A percentile compares a stretch with the other conserved stretches of the same genome.
Evolutionary conservation across 2,888 invertebrate species (phyloP).

Genomic region (Achlya flavicornis): DNA sequence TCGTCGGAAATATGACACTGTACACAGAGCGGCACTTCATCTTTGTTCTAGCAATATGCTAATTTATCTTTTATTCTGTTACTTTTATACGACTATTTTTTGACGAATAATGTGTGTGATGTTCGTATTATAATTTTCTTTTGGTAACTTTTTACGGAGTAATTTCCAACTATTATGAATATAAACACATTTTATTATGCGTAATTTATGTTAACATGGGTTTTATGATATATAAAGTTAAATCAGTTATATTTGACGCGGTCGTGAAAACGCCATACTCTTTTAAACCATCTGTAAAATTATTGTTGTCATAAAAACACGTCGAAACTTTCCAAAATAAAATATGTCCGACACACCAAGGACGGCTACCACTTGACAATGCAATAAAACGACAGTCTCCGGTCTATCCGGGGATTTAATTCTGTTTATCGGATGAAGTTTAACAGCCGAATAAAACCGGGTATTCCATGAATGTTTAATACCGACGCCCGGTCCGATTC

Average conservation of each 20-base stretch:
- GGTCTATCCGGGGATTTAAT: constrained; percentile 11
- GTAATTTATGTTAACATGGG: too few species aligned
- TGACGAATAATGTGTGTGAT: background rate
- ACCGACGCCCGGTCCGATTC: background rate
- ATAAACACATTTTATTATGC: too few species aligned
- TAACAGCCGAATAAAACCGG: constrained; percentile 11
- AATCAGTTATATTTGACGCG: too few species aligned
- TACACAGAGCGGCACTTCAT: background rate
- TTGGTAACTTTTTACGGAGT: too few species aligned
- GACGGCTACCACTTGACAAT: background rate
- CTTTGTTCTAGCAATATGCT: background rate
- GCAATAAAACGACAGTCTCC: constrained; percentile 9
- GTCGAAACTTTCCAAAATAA: constrained; percentile 1
- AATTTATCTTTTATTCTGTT: background rate
- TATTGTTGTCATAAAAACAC: background rate
- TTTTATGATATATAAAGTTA: too few species aligned
- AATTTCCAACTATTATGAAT: too few species aligned
- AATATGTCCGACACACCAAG: constrained; percentile 1
- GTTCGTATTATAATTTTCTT: background rate
- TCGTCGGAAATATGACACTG: background rate
- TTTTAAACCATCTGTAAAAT: background rate
- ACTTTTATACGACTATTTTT: background rate
- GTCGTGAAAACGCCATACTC: background rate
- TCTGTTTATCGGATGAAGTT: constrained; percentile 12
- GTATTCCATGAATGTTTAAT: constrained; percentile 12